Evolutionary conservation across 2,113 vertebrate species (phyloP).

Genomic region (Pteruthius melanotis): DNA sequence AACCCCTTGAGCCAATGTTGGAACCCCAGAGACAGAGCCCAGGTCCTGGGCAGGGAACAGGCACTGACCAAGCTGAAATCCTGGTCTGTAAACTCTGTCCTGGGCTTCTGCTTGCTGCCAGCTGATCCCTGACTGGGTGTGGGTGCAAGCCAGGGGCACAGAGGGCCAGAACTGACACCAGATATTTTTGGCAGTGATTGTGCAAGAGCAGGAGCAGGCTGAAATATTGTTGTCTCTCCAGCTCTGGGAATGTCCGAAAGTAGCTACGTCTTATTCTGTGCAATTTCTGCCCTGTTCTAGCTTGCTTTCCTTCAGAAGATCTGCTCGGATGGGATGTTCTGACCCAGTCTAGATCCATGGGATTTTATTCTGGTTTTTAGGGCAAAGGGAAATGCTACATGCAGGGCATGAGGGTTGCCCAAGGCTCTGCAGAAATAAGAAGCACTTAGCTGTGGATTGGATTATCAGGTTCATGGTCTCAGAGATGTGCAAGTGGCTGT

Average conservation of each 20-base stretch:
- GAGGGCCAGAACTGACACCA: no score
- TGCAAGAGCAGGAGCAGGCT: not conserved
- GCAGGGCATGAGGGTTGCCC: not conserved
- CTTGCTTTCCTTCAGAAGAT: not conserved
- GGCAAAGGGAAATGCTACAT: not conserved
- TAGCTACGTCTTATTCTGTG: not conserved
- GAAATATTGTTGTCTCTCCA: not conserved
- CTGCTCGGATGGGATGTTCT: not conserved
- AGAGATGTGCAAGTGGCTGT: not conserved
- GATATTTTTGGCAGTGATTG: not conserved
- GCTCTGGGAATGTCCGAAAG: not conserved
- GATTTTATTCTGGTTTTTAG: not conserved
- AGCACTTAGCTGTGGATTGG: rapidly evolving
- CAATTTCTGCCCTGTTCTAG: not conserved
- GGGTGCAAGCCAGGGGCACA: not conserved
- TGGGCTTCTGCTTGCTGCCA: not conserved
- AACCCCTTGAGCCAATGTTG: not conserved
- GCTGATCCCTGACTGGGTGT: no score
- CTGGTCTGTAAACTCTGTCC: no score
- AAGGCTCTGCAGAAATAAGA: not conserved
- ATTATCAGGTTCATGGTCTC: not conserved
- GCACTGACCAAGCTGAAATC: not conserved
- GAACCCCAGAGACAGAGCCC: not conserved
- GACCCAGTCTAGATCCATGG: rapidly evolving
- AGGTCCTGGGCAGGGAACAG: not conserved